These are phyloP conservation scores for Sarcophilus harrisii DNA, from an alignment of 2,797 vertebrate genomes.

Conservation along the genomic window DNA sequence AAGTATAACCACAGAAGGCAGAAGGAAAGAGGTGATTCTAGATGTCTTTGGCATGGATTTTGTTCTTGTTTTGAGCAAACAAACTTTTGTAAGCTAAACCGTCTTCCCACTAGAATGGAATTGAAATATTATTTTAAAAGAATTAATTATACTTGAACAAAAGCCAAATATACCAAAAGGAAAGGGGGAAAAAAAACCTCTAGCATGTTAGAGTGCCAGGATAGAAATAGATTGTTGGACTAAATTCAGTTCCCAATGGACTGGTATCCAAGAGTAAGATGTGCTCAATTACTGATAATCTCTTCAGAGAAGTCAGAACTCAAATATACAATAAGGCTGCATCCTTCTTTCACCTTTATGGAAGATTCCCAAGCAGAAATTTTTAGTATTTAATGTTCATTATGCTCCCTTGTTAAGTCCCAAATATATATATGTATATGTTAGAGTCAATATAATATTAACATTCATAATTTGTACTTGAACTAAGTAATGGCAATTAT, in stretches of 20 bases:
- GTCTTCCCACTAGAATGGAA: slow-evolving; percentile 62
- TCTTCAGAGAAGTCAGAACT: slow-evolving; percentile 72
- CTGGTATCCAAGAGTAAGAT: slow-evolving; percentile 80
- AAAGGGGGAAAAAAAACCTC: slow-evolving; percentile 73
- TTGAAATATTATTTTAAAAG: slow-evolving; percentile 77
- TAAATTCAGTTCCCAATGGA: slow-evolving; percentile 81
- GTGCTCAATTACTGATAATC: slow-evolving; percentile 73
- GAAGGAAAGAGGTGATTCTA: background rate
- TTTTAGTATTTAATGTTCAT: background rate
- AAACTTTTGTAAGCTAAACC: slow-evolving; percentile 45
- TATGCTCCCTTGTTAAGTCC: slow-evolving; percentile 35
- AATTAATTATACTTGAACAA: slow-evolving; percentile 84
- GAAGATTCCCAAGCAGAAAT: background rate
- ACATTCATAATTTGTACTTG: background rate
- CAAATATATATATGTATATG: background rate
- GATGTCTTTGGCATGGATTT: slow-evolving; percentile 56
- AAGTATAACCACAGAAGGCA: background rate
- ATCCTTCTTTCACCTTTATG: slow-evolving; percentile 52
- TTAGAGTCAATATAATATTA: background rate
- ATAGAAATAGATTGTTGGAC: slow-evolving; percentile 81
- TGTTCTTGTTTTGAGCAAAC: slow-evolving; percentile 34
- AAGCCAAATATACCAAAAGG: slow-evolving; percentile 82
- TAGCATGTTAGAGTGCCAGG: slow-evolving; percentile 78
- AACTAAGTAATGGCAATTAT: background rate
- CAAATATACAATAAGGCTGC: slow-evolving; percentile 62